Evolutionary conservation across 2,113 vertebrate species (phyloP).

Genomic region (Alligator sinensis): DNA sequence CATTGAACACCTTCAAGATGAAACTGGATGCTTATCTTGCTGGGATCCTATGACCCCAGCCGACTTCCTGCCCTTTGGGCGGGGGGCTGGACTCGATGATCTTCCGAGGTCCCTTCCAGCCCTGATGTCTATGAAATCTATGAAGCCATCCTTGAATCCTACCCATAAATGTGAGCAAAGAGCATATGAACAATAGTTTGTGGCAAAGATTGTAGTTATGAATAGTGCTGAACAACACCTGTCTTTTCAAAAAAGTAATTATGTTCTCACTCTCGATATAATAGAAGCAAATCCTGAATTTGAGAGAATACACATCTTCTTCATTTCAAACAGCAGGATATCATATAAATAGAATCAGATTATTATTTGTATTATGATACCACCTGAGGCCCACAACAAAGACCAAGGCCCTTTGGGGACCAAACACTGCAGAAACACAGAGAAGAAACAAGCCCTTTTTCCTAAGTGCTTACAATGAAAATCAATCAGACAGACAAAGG

Average conservation of each 20-base stretch:
- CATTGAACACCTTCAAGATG: too few relatives aligned
- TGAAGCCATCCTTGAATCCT: neutral
- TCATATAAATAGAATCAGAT: conserved; percentile 13
- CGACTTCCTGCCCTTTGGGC: too few relatives aligned
- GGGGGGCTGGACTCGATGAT: too few relatives aligned
- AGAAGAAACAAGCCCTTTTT: neutral
- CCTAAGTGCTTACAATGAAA: neutral
- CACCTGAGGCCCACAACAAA: neutral
- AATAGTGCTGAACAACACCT: neutral
- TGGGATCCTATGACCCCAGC: too few relatives aligned
- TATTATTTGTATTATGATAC: neutral
- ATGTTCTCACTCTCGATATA: neutral
- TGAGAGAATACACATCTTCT: neutral
- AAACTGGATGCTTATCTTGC: too few relatives aligned
- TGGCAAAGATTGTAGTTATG: neutral
- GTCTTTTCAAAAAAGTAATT: neutral
- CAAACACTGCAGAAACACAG: neutral
- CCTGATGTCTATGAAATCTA: too few relatives aligned
- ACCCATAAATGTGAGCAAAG: neutral
- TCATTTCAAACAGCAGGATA: neutral
- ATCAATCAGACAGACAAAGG: neutral
- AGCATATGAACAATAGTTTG: neutral
- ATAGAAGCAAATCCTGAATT: neutral
- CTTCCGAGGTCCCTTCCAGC: too few relatives aligned
- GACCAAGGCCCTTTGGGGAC: neutral